phyloP scores from a whole-genome alignment of 1,140 invertebrate genomes.

The Ooceraea biroi region DNA sequence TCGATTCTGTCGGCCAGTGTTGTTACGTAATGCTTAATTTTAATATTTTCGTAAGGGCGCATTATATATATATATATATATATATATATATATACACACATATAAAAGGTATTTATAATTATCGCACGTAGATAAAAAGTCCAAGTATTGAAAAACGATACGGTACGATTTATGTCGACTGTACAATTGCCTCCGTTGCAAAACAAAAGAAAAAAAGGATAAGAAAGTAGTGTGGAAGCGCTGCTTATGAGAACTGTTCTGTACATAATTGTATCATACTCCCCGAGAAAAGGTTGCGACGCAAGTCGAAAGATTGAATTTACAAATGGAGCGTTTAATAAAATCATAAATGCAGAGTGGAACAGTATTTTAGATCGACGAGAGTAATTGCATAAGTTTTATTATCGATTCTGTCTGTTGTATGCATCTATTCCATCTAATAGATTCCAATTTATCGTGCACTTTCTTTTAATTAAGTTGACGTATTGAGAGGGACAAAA shows the following conservation, averaged over 20 bases:
- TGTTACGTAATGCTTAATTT: constrained; percentile 62
- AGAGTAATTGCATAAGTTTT: constrained; percentile 38
- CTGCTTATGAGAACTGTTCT: constrained; percentile 45
- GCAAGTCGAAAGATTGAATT: background rate
- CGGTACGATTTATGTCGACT: constrained; percentile 66
- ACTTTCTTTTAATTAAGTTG: constrained; percentile 17
- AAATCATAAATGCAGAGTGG: background rate
- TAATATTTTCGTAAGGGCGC: constrained; percentile 61
- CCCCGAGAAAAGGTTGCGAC: background rate
- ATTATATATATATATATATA: too few relatives aligned
- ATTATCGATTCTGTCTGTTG: background rate
- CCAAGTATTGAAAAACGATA: constrained; percentile 50
- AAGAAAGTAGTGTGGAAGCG: constrained; percentile 17
- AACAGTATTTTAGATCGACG: constrained; percentile 34
- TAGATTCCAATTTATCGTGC: background rate
- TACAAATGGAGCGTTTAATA: too few relatives aligned
- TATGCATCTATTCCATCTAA: background rate
- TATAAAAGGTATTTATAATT: constrained; percentile 64
- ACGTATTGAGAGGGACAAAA: constrained; percentile 30
- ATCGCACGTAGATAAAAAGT: constrained; percentile 59
- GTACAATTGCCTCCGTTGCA: constrained; percentile 42
- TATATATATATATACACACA: too few relatives aligned
- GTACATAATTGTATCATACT: constrained; percentile 50
- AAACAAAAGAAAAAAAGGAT: constrained; percentile 1
- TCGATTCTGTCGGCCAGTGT: constrained; percentile 64